phyloP scores from a whole-genome alignment of 2,888 invertebrate species.

The Crematogaster levior region DNA sequence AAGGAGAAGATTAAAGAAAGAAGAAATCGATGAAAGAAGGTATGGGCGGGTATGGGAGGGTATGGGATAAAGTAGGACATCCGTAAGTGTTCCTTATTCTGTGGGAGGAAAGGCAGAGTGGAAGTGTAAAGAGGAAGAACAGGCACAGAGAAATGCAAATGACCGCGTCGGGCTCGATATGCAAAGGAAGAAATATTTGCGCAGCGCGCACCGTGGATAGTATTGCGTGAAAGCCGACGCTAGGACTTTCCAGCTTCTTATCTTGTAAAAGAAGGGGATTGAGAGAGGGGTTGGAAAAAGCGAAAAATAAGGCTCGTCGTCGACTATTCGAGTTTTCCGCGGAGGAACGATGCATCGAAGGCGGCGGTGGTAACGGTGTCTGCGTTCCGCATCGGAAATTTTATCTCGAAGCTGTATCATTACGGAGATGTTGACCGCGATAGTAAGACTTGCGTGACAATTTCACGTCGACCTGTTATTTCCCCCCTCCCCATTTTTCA shows the following conservation, averaged over 20 bases:
- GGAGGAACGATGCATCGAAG: slow-evolving; percentile 6
- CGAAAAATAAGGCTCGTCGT: slow-evolving; percentile 30
- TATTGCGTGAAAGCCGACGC: slow-evolving; percentile 41
- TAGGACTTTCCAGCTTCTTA: not conserved
- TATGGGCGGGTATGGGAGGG: too few species aligned
- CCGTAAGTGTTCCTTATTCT: not conserved
- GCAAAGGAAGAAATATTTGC: slow-evolving; percentile 60
- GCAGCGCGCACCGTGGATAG: slow-evolving; percentile 34
- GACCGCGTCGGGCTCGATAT: slow-evolving; percentile 59
- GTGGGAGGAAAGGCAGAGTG: not conserved
- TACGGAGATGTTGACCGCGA: slow-evolving; percentile 36
- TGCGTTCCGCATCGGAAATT: slow-evolving; percentile 24
- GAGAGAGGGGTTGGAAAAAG: not conserved
- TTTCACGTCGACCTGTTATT: slow-evolving; percentile 16
- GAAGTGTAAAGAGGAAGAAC: slow-evolving; percentile 9
- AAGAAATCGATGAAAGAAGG: slow-evolving; percentile 6
- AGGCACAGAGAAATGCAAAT: slow-evolving; percentile 66
- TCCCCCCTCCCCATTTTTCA: not conserved
- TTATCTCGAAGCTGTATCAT: slow-evolving; percentile 16
- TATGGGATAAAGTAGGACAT: not conserved
- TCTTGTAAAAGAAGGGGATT: not conserved
- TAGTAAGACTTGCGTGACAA: slow-evolving; percentile 30
- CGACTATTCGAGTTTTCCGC: slow-evolving; percentile 35
- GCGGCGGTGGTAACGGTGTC: not conserved
- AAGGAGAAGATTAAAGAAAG: slow-evolving; percentile 11